Conservation (phyloP, 2,113 vertebrate genomes). For the Gymnarchus niloticus region DNA sequence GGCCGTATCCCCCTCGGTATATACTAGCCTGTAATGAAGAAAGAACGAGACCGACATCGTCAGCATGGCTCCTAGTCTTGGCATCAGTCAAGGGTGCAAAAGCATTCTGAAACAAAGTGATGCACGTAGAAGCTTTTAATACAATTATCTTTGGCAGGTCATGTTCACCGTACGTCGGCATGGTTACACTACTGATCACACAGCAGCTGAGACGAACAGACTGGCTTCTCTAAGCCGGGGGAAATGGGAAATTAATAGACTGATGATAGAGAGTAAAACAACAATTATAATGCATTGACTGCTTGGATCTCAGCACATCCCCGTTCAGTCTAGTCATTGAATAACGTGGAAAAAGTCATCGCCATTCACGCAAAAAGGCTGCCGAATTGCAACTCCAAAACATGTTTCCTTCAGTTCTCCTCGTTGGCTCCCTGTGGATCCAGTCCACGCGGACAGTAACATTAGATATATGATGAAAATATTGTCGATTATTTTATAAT, state of each 20-base stretch:
- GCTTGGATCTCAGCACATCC: not conserved
- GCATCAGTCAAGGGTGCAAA: conserved; percentile 96
- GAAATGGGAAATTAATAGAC: conserved; percentile 42
- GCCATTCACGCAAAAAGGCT: not conserved
- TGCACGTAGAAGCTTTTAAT: conserved; percentile 66
- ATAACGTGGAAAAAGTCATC: conserved; percentile 8
- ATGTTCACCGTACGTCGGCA: conserved; percentile 23
- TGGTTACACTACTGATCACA: conserved; percentile 43
- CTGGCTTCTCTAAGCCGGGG: conserved; percentile 44
- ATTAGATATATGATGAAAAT: not conserved
- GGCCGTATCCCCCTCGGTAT: conserved; percentile 98
- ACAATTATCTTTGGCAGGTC: conserved; percentile 29
- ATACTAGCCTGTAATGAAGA: conserved; percentile 99
- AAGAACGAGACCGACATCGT: conserved; percentile 96
- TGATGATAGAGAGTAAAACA: conserved; percentile 21
- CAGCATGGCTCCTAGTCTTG: conserved; percentile 96
- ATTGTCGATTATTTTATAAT: not conserved
- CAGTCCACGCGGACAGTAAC: not conserved
- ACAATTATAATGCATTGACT: not conserved
- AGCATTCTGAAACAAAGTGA: conserved; percentile 93
- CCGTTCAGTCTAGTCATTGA: not conserved
- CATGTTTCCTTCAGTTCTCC: not conserved
- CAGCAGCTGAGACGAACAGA: conserved; percentile 55
- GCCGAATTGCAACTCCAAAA: not conserved
- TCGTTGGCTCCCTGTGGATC: not conserved